Base-by-base conservation (phyloP, 2,113 vertebrate genomes). In the Gopherus flavomarginatus region DNA sequence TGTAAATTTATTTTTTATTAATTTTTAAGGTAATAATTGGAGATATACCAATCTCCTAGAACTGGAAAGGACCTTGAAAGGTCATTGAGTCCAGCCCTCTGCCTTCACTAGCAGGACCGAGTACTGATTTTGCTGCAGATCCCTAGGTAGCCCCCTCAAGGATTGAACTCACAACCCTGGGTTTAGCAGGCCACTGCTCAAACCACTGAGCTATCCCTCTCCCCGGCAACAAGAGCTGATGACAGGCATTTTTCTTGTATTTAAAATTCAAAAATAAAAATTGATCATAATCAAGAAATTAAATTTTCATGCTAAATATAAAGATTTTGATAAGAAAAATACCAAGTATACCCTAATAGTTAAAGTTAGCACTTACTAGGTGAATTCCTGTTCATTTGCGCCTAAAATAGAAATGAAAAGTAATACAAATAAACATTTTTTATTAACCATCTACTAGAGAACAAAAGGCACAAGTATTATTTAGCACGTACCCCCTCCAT, bases 381-480 rank as follows among this genome's bases (percentile, higher is more conserved):
- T 86, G 98, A 98, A 98, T 99, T 99, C 97, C 98, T 98, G 97
- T 98, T 99, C 98, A 99, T 99, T 97, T 99, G 99, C 95, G 98
- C 99, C 99, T 99, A 97, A 96, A 98, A 98, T 0, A 85, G 42
- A 94, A 87, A 97, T 83, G 89, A 96, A 98, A 98, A 95, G 91
- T 10, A 75, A 35, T 3, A 92, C 42, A 6, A 94, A 3, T 80
- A 95, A 87, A 83, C 65, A 89, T 62, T 29, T 16, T 8, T 59
- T 83, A 95, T 31, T 49, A 81, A n/a, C 14, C 21, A 22, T 65
- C 38, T 86, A 78, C 72, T 47, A 81, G 56, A 88, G 14, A 0
- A 4, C 6, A 62, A 87, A 42, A 3, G 83, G 26, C 29, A 35
- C 17, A 21, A 91, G 2, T 12, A 19, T 78, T 94, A 77, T 27